Evolutionary conservation across 2,888 invertebrate species (phyloP).

Genomic region (Metopia argyrocephala): DNA sequence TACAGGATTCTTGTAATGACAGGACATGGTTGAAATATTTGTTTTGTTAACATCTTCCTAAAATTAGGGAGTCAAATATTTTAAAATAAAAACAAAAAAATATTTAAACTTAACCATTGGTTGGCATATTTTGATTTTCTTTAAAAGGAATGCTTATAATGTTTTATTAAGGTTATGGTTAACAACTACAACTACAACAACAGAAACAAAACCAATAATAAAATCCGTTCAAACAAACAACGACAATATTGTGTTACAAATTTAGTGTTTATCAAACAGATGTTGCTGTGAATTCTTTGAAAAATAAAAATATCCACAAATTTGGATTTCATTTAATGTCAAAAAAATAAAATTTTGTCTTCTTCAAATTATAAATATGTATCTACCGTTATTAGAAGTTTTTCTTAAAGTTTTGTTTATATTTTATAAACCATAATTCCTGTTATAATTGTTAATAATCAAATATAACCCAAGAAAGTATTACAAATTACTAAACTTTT

Average conservation of each 20-base stretch:
- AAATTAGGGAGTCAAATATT: not conserved
- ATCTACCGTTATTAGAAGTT: too few relatives aligned
- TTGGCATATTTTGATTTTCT: constrained; percentile 42
- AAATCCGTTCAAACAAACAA: not conserved
- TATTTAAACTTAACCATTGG: constrained; percentile 36
- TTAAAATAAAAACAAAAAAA: not conserved
- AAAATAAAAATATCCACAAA: too few relatives aligned
- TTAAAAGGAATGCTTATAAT: constrained; percentile 38
- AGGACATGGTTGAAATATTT: constrained; percentile 55
- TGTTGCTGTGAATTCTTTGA: too few relatives aligned
- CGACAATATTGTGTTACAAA: not conserved
- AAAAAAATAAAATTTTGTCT: constrained; percentile 11
- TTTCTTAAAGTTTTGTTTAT: too few relatives aligned
- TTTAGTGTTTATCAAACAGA: constrained; percentile 18
- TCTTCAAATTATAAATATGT: not conserved
- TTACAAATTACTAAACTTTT: not conserved
- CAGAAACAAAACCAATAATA: not conserved
- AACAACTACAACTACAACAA: not conserved
- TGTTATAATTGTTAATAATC: constrained; percentile 13
- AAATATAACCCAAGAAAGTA: not conserved
- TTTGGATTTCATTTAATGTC: not conserved
- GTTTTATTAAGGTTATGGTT: constrained; percentile 9
- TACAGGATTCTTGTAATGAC: constrained; percentile 14
- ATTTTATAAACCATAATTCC: constrained; percentile 30
- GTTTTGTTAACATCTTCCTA: constrained; percentile 47